Conservation (phyloP, 1,140 invertebrate species). For the Temnothorax nylanderi region DNA sequence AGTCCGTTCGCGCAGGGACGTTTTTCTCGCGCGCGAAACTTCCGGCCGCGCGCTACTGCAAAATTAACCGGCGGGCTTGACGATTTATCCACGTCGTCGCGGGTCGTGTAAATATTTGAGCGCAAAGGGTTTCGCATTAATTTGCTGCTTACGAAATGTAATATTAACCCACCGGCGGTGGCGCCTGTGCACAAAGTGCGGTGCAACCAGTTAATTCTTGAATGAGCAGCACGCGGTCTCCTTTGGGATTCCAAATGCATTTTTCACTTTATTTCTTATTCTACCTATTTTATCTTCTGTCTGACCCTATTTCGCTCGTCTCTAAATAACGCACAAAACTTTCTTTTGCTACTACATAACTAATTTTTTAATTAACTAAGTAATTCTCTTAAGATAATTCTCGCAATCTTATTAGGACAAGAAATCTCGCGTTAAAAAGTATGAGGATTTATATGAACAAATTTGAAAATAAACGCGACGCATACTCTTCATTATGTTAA, state of each 20-base stretch:
- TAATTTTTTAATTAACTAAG: background rate
- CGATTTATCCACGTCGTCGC: conserved; percentile 63
- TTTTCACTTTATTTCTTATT: background rate
- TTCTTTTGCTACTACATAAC: background rate
- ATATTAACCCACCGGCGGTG: conserved; percentile 41
- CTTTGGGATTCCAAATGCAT: conserved; percentile 1
- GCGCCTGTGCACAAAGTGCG: conserved; percentile 20
- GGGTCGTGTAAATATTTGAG: conserved; percentile 58
- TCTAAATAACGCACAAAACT: background rate
- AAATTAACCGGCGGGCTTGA: conserved; percentile 48
- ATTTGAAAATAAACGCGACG: background rate
- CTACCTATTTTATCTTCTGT: background rate
- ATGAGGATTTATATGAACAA: background rate
- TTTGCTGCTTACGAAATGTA: conserved; percentile 59
- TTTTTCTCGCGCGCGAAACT: conserved; percentile 55
- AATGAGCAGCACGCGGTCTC: background rate
- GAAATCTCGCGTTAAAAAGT: background rate
- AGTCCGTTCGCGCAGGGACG: conserved; percentile 2
- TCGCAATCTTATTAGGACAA: background rate
- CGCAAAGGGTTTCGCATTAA: conserved; percentile 57
- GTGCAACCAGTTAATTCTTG: conserved; percentile 52
- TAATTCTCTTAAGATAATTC: background rate
- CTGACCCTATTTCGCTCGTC: background rate
- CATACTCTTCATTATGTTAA: background rate
- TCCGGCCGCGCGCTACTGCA: conserved; percentile 52